These are phyloP conservation scores for Molanna angustata DNA, from an alignment of 2,888 invertebrate genomes.

Conservation along the genomic window DNA sequence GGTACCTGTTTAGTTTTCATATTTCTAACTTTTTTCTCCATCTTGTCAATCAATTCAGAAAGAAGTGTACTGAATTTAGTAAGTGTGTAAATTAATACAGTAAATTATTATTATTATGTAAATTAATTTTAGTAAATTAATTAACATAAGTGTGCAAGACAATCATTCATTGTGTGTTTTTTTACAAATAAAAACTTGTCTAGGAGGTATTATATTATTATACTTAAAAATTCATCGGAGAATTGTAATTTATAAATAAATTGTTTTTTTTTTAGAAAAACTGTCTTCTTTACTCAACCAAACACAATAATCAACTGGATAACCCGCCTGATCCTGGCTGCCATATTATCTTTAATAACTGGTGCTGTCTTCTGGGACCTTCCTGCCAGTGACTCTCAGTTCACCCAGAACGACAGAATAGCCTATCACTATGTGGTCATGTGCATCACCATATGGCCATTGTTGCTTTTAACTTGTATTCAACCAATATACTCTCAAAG, in stretches of 20 bases:
- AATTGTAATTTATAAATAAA: background rate
- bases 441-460: slow-evolving; percentile 76
- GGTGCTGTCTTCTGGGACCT: slow-evolving; percentile 91
- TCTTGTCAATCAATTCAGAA: too few species aligned
- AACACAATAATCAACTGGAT: slow-evolving; percentile 78
- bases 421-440: slow-evolving; percentile 86
- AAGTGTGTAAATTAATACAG: too few species aligned
- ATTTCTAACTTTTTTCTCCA: too few species aligned
- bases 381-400: slow-evolving; percentile 69
- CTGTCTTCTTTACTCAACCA: slow-evolving; percentile 79
- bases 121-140: too few species aligned
- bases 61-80: too few species aligned
- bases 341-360: slow-evolving; percentile 76
- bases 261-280: slow-evolving; percentile 51
- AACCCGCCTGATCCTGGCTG: slow-evolving; percentile 73
- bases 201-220: too few species aligned
- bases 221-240: slow-evolving; percentile 25
- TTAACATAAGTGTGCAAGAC: too few species aligned
- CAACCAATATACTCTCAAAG: slow-evolving; percentile 57
- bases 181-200: too few species aligned
- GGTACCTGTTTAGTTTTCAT: too few species aligned
- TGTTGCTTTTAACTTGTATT: slow-evolving; percentile 63
- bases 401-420: slow-evolving; percentile 71
- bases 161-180: too few species aligned
- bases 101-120: too few species aligned